Evolutionary conservation across 2,113 vertebrate genomes (phyloP).

Genomic region (Macroglossus sobrinus): DNA sequence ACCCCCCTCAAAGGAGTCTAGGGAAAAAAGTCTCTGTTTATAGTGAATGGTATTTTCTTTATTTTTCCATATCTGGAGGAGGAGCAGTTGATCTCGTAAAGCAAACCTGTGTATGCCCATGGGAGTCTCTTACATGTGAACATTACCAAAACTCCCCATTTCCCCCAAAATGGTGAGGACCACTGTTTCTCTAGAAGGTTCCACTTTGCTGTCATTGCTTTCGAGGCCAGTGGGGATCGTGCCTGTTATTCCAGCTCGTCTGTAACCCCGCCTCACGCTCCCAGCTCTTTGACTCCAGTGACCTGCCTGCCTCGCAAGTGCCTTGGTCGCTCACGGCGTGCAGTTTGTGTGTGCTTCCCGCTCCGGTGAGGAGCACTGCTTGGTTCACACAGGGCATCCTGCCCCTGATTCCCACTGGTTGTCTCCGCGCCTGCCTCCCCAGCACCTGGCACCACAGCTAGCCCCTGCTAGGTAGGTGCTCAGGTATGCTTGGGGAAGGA

Average conservation of each 20-base stretch:
- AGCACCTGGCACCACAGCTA: background rate
- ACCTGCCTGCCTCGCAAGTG: background rate
- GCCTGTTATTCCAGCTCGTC: background rate
- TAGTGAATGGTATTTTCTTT: background rate
- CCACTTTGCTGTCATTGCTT: too few relatives aligned
- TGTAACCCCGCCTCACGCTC: background rate
- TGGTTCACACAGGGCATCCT: background rate
- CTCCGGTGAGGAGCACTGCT: background rate
- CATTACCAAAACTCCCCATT: background rate
- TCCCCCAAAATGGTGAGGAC: background rate
- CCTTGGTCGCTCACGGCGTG: background rate
- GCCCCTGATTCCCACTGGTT: background rate
- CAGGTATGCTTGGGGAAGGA: background rate
- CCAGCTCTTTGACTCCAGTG: too few relatives aligned
- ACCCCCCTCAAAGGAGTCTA: background rate
- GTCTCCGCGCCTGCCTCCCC: background rate
- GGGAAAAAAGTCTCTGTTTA: background rate
- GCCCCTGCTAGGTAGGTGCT: background rate
- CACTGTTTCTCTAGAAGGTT: background rate
- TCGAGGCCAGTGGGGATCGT: background rate
- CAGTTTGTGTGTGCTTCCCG: fast-evolving
- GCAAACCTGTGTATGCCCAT: background rate
- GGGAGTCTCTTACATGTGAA: background rate
- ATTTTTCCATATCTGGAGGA: background rate
- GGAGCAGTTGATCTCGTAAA: background rate